Conservation (phyloP, 2,113 vertebrate genomes). For the Tiliqua scincoides region DNA sequence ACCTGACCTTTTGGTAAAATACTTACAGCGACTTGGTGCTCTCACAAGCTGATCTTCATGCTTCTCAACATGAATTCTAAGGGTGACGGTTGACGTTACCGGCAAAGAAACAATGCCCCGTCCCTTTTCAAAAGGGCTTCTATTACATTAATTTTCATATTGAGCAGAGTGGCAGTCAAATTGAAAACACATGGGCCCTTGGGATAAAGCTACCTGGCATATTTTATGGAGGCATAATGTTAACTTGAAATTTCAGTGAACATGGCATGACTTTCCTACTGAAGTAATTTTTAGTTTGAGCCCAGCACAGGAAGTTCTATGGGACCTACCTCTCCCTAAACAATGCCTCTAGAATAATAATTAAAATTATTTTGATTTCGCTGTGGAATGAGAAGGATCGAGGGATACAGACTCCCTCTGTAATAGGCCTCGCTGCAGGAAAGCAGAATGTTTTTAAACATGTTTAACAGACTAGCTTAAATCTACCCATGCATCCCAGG, state of each 20-base stretch:
- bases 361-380: neutral
- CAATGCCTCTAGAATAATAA: neutral
- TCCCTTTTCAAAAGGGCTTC: neutral
- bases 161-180: neutral
- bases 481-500: no score
- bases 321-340: neutral
- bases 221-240: neutral
- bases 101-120: neutral
- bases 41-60: constrained; percentile 37
- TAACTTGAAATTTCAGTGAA: neutral
- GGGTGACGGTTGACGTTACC: neutral
- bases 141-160: neutral
- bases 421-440: no score
- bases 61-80: constrained; percentile 48
- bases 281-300: neutral
- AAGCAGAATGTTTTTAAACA: no score
- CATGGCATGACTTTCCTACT: neutral
- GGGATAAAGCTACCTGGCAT: neutral
- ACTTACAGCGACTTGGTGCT: constrained; percentile 47
- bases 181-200: neutral
- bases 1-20: constrained; percentile 59
- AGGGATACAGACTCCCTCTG: no score
- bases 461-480: no score
- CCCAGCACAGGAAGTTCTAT: neutral
- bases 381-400: neutral